Conservation (phyloP, 2,888 invertebrate genomes). For the Campaea margaritaria region DNA sequence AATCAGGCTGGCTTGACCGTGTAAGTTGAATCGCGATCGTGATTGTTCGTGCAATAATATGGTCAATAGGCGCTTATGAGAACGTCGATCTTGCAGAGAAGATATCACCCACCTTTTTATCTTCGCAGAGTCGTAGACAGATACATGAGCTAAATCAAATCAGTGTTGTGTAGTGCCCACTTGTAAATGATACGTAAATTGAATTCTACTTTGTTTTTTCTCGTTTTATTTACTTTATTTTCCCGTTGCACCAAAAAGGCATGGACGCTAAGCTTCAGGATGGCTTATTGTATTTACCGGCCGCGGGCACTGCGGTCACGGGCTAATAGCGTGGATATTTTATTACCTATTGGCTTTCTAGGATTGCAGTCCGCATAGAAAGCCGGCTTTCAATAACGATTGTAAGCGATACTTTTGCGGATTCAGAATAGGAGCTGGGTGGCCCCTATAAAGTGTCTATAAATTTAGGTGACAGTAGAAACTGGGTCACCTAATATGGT, state of each 20-base stretch:
- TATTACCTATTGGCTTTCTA: constrained; percentile 69
- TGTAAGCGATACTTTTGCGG: constrained; percentile 19
- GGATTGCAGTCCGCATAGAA: constrained; percentile 40
- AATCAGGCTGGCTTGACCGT: too few relatives aligned
- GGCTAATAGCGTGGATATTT: constrained; percentile 60
- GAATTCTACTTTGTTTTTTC: too few relatives aligned
- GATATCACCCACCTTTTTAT: too few relatives aligned
- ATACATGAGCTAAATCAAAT: too few relatives aligned
- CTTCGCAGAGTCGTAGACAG: too few relatives aligned
- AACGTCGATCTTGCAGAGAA: too few relatives aligned
- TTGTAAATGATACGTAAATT: too few relatives aligned
- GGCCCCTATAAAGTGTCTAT: constrained; percentile 5
- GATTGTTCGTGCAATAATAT: too few relatives aligned
- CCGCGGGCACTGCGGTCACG: constrained; percentile 54
- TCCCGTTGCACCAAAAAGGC: constrained; percentile 10
- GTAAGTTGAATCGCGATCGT: too few relatives aligned
- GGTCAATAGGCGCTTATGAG: too few relatives aligned
- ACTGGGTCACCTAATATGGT: constrained; percentile 9
- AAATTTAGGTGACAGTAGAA: constrained; percentile 5
- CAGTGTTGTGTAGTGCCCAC: too few relatives aligned
- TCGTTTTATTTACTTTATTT: background rate
- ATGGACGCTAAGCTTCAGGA: constrained; percentile 18
- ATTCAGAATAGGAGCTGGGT: constrained; percentile 3
- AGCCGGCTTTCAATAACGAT: constrained; percentile 28
- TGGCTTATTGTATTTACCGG: constrained; percentile 30